Conservation (phyloP, 2,113 vertebrate species). For the Dolichotis patagonum region DNA sequence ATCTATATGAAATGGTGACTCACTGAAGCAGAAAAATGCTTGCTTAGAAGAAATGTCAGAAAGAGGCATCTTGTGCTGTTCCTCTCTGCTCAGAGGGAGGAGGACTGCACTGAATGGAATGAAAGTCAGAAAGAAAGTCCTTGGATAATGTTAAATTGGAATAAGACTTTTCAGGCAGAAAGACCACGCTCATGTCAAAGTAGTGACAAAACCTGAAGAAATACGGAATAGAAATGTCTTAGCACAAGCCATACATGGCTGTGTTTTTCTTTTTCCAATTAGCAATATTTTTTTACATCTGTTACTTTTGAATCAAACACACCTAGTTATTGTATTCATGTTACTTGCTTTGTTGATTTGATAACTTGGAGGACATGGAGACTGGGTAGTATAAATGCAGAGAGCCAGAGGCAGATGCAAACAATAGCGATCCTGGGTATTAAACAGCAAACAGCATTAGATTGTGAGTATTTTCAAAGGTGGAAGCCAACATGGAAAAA, state of each 20-base stretch:
- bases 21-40: conserved; percentile 25
- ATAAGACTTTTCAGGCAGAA: background rate
- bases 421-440: background rate
- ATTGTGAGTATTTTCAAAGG: background rate
- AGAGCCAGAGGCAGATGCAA: background rate
- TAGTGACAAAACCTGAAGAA: conserved; percentile 1
- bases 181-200: background rate
- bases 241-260: background rate
- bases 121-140: background rate
- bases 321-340: background rate
- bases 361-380: background rate
- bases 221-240: background rate
- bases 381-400: fast-evolving
- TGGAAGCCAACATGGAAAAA: background rate
- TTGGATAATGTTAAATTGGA: background rate
- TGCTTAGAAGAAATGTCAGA: background rate
- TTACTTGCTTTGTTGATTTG: background rate
- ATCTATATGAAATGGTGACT: background rate
- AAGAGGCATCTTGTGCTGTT: background rate
- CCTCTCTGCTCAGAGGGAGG: background rate
- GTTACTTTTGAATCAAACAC: background rate
- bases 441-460: background rate
- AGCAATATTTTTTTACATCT: background rate
- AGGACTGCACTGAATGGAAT: background rate
- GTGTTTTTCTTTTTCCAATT: background rate